A percentile compares a stretch with the other conserved stretches of the same genome.
Conservation (phyloP, 1,140 invertebrate species). For the Belonocnema kinseyi region DNA sequence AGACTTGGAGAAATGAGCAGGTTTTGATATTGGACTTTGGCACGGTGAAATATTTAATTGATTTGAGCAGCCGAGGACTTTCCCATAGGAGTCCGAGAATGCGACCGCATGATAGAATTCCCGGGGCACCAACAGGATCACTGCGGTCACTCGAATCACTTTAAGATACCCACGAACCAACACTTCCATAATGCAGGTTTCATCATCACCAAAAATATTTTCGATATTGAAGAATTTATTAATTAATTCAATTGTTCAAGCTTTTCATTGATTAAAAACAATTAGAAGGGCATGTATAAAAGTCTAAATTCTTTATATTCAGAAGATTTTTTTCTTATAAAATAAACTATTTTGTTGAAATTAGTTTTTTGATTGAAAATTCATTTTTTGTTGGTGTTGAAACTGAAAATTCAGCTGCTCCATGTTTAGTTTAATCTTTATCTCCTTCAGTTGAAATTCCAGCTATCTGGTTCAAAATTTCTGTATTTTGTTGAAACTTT, state of each 20-base stretch:
- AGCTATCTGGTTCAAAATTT: no score
- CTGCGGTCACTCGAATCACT: slow-evolving; percentile 52
- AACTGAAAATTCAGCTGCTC: no score
- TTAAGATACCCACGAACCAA: slow-evolving; percentile 41
- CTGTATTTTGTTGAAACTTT: no score
- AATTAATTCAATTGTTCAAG: background rate
- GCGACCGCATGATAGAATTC: slow-evolving; percentile 54
- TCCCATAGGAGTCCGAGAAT: slow-evolving; percentile 54
- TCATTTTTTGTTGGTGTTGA: no score
- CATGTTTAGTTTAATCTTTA: no score
- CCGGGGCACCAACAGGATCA: slow-evolving; percentile 50
- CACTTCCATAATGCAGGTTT: slow-evolving; percentile 3
- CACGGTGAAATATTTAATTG: slow-evolving; percentile 58
- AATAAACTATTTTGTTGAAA: no score
- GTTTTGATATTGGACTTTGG: background rate
- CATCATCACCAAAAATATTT: slow-evolving; percentile 1
- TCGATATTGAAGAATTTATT: background rate
- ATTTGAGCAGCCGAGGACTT: slow-evolving; percentile 54
- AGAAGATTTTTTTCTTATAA: no score
- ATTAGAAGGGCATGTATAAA: no score
- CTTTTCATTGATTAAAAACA: no score
- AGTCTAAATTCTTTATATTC: no score
- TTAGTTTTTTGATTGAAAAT: no score
- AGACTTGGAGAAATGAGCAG: background rate
- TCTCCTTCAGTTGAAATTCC: no score